Base-by-base conservation (phyloP, 1,140 invertebrate species). In the Sinonovacula constricta region DNA sequence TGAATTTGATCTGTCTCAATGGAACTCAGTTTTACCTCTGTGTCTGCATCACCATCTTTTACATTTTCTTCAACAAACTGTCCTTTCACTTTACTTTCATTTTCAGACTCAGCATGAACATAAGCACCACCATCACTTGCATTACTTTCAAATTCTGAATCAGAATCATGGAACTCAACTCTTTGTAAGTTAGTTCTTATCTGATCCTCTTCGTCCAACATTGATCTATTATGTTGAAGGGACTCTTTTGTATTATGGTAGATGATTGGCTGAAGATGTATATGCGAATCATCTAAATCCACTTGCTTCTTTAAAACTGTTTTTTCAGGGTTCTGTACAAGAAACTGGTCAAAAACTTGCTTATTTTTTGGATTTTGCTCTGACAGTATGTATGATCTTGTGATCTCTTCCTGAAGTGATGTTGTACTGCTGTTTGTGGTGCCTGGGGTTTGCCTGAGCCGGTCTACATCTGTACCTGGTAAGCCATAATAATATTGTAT, bases 401-500 rank as follows among this genome's bases (percentile, higher is more conserved):
- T 76, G 3, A 76, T 76, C 34, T 76, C 72, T 31, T 76, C 72
- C 54, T 76, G 72, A 45, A 76, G 39, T 18, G 72, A 76, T 36
- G 62, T 66, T n/a, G 65, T 67, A 31, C 72, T 76, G 22, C 51
- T 60, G 65, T 36, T 26, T 30, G 62, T 39, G 3, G 72, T 65
- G 0, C 54, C 49, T 67, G 63, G 66, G 10, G 34, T 63, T 65
- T 76, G 72, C 12, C 66, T 45, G 22, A 54, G 59, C 15, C 51
- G 66, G 30, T 56, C 72, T 49, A 76, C 34, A 67, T 76, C 72
- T 15, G 60, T 49, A 34, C 26, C 28, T 24, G 34, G 28, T 33
- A 60, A 65, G 12, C 72, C 62, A 76, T 67, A 76, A 59, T 67
- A 65, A 76, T 65, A 66, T 33, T 67, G 62, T 18, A 63, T 22